Evolutionary conservation across 2,888 invertebrate species (phyloP), one percentile per base, ranked within the genome.

Genomic region (Hypsopygia costalis): DNA sequence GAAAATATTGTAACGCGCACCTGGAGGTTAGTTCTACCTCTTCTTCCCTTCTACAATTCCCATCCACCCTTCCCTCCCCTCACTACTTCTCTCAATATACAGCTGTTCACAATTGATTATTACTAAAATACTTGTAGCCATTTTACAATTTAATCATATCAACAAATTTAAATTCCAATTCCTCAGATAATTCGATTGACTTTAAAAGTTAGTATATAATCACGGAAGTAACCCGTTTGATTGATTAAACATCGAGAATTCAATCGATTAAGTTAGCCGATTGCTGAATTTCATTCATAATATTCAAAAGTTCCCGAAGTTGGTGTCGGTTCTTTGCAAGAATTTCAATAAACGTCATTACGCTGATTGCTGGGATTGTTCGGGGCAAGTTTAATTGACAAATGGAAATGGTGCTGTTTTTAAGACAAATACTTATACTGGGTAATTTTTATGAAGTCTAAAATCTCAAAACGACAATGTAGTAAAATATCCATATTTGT

Each of bases 311-410:
- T 61, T 34, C 34, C 36, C 38, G 35, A 56, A 62, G 46, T 61
- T 58, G 53, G 59, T 39, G 33, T 36, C 40, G 39, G 41, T 43
- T 52, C 50, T 48, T 58, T 49, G 49, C 51, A 74, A 74, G 72
- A 66, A 72, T 78, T 78, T 70, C 69, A 76, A 76, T 75, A 71
- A 76, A 71, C 62, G 71, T 65, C 70, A 68, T 69, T 57, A 55
- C 46, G 51, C 54, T 70, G 71, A 76, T 76, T 68, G 66, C 58
- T 43, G 55, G 57, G 59, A 62, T 55, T 60, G 60, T 61, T 44
- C 31, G 29, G 36, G 27, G 35, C 31, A 28, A 31, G 25, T 33
- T 12, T 36, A 45, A 41, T 41, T 22, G 30, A 31, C 16, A 30
- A 29, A 37, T 37, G 21, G 30, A 31, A 20, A 37, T 37, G 16